These are phyloP conservation scores for Platyura marginata DNA, from an alignment of 1,140 invertebrate species.

Conservation along the genomic window DNA sequence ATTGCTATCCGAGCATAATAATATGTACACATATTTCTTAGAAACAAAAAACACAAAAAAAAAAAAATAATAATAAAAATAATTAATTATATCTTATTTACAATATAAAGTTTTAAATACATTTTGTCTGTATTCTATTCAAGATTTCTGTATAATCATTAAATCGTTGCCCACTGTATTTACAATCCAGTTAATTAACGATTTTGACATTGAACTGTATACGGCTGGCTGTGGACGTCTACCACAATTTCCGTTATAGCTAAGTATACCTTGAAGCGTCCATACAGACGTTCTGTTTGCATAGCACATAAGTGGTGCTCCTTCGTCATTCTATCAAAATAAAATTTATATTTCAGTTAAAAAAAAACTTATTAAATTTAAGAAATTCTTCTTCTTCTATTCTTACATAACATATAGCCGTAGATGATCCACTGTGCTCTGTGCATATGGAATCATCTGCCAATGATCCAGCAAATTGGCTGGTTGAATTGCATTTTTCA, in stretches of 20 bases:
- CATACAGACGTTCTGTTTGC: slow-evolving; percentile 27
- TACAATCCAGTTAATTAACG: slow-evolving; percentile 17
- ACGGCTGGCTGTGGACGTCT: slow-evolving; percentile 34
- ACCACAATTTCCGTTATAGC: slow-evolving; percentile 38
- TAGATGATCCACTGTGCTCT: slow-evolving; percentile 22
- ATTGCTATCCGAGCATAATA: no score
- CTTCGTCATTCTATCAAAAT: slow-evolving; percentile 39
- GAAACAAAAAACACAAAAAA: no score
- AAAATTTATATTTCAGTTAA: slow-evolving; percentile 4
- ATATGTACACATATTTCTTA: no score
- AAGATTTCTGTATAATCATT: no score
- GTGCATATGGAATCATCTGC: slow-evolving; percentile 35
- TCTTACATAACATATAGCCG: background rate
- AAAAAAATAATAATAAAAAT: no score
- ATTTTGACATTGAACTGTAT: slow-evolving; percentile 24
- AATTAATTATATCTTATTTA: no score
- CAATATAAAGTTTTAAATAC: no score
- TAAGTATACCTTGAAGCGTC: slow-evolving; percentile 39
- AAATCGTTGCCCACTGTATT: slow-evolving; percentile 15
- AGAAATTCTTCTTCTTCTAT: background rate
- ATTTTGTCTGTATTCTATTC: no score
- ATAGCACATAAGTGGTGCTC: slow-evolving; percentile 41
- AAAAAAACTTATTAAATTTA: background rate
- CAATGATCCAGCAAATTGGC: slow-evolving; percentile 36
- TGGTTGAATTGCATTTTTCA: slow-evolving; percentile 36